Evolutionary conservation across 1,140 invertebrate genomes (phyloP).

Genomic region (Anoplophora glabripennis): DNA sequence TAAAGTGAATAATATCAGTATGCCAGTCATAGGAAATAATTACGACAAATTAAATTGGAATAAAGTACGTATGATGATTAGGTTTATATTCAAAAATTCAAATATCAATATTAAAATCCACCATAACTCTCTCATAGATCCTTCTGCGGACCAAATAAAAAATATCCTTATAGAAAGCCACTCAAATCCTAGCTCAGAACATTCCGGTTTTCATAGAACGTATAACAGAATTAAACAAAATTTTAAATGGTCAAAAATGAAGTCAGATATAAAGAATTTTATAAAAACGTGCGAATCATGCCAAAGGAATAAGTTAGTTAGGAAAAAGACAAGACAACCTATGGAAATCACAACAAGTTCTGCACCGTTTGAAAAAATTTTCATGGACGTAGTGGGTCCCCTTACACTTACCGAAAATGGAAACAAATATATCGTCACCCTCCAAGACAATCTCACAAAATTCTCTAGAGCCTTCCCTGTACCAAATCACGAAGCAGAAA

Average conservation of each 20-base stretch:
- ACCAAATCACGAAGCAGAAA: constrained; percentile 43
- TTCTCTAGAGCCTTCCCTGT: constrained; percentile 40
- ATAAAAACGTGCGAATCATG: constrained; percentile 26
- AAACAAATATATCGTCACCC: constrained; percentile 34
- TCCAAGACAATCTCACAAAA: constrained; percentile 48
- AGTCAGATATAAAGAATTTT: constrained; percentile 32
- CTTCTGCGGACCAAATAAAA: constrained; percentile 18
- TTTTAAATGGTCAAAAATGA: constrained; percentile 34
- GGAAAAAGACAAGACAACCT: constrained; percentile 11
- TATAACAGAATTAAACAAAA: constrained; percentile 31
- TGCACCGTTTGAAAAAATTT: constrained; percentile 12
- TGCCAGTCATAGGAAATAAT: constrained; percentile 10
- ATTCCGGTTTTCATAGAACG: constrained; percentile 31
- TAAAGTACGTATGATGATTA: constrained; percentile 26
- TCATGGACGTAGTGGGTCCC: constrained; percentile 11
- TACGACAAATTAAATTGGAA: constrained; percentile 23
- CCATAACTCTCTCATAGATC: constrained; percentile 17
- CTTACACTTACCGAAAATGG: constrained; percentile 6
- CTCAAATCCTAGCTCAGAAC: constrained; percentile 23
- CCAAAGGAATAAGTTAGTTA: constrained; percentile 20
- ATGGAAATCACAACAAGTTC: constrained; percentile 21
- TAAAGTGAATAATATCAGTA: constrained; percentile 17
- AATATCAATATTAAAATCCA: constrained; percentile 24
- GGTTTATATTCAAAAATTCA: constrained; percentile 25
- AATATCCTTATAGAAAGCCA: constrained; percentile 33